Evolutionary conservation across 2,888 invertebrate genomes (phyloP).

Genomic region (Taenaris catops): DNA sequence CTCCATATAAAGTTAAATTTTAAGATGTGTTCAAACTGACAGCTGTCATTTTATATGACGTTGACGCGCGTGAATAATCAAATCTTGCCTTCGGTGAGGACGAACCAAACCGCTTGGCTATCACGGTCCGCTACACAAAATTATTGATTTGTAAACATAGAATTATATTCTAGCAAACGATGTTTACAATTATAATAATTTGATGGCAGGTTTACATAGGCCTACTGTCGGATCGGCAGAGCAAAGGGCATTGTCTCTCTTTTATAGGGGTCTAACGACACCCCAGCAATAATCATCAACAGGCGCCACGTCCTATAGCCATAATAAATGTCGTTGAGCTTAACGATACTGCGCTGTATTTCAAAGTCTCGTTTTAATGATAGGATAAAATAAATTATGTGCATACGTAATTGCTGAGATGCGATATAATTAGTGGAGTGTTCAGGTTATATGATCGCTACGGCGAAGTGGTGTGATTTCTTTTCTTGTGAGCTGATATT

Average conservation of each 20-base stretch:
- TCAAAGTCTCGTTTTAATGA: constrained; percentile 23
- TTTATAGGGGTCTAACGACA: constrained; percentile 21
- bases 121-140: neutral
- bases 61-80: too few relatives aligned
- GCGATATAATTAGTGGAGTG: too few relatives aligned
- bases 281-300: constrained; percentile 21
- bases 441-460: neutral
- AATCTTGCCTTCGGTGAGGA: too few relatives aligned
- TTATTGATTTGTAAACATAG: neutral
- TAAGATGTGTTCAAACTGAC: too few relatives aligned
- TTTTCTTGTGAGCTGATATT: too few relatives aligned
- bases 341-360: constrained; percentile 24
- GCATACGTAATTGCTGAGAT: neutral
- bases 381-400: constrained; percentile 8
- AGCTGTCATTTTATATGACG: too few relatives aligned
- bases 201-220: constrained; percentile 10
- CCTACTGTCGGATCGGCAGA: constrained; percentile 1
- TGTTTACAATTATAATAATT: constrained; percentile 9
- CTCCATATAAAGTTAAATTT: too few relatives aligned
- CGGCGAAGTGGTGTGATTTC: too few relatives aligned
- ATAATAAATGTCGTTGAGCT: constrained; percentile 27
- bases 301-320: constrained; percentile 23
- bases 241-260: constrained; percentile 13
- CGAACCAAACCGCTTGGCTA: neutral
- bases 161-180: neutral